Conservation (phyloP, 2,797 vertebrate genomes). For the Pteropus rufus region DNA sequence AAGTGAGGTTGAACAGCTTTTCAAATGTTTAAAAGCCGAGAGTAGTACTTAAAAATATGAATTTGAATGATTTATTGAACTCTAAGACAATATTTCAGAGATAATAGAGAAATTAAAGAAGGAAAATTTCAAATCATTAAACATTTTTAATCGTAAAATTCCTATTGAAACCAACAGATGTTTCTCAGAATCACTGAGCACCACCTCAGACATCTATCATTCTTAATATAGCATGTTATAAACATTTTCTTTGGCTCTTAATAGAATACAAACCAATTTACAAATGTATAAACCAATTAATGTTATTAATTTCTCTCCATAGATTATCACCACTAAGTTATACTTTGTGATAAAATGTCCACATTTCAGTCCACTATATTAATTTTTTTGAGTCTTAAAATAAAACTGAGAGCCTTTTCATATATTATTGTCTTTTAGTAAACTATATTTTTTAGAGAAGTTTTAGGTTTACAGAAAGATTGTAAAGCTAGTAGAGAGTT, state of each 20-base stretch:
- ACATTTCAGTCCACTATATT: neutral
- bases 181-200: slow-evolving; percentile 37
- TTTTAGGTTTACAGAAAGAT: neutral
- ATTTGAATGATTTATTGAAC: slow-evolving; percentile 40
- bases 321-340: neutral
- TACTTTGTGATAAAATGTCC: neutral
- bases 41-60: neutral
- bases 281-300: neutral
- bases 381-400: neutral
- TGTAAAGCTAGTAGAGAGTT: neutral
- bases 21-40: neutral
- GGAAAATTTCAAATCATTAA: slow-evolving; percentile 48
- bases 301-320: neutral
- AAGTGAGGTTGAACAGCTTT: neutral
- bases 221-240: slow-evolving; percentile 33
- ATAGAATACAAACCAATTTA: neutral
- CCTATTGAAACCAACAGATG: slow-evolving; percentile 37
- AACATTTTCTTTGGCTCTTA: neutral
- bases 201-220: slow-evolving; percentile 51
- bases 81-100: slow-evolving; percentile 58
- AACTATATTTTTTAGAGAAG: neutral
- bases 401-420: neutral
- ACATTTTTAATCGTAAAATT: slow-evolving; percentile 14
- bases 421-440: neutral
- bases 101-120: slow-evolving; percentile 34